These are phyloP conservation scores for Megalopta genalis DNA, from an alignment of 1,140 invertebrate genomes.

Conservation along the genomic window DNA sequence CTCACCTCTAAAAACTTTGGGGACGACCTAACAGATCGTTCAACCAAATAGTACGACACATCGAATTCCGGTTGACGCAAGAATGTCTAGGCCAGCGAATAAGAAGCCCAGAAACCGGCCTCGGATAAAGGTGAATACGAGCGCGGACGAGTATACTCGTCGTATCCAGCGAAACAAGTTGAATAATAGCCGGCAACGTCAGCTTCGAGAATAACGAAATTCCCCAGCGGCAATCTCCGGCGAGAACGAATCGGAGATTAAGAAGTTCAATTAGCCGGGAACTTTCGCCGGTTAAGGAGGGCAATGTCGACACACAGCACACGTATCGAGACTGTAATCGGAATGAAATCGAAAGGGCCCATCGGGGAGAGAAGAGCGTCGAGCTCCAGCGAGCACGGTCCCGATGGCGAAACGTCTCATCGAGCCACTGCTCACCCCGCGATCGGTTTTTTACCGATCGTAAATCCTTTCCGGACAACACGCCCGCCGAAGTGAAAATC, in stretches of 20 bases:
- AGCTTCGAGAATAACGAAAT: neutral
- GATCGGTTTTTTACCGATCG: slow-evolving; percentile 52
- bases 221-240: neutral
- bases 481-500: slow-evolving; percentile 49
- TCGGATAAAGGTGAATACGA: no score
- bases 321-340: slow-evolving; percentile 33
- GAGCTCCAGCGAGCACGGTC: slow-evolving; percentile 38
- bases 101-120: no score
- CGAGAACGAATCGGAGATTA: slow-evolving; percentile 18
- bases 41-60: no score
- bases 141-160: neutral
- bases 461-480: slow-evolving; percentile 61
- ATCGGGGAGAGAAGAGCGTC: slow-evolving; percentile 7
- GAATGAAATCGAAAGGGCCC: slow-evolving; percentile 65
- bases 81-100: no score
- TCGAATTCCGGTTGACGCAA: no score
- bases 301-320: slow-evolving; percentile 48
- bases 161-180: no score
- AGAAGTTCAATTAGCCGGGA: slow-evolving; percentile 46
- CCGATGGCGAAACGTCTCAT: slow-evolving; percentile 54
- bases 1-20: no score
- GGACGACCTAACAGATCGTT: no score
- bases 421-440: neutral
- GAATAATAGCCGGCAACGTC: neutral
- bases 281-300: slow-evolving; percentile 53